phyloP scores from a whole-genome alignment of 2,113 vertebrate species.

The Paedocypris sp. region DNA sequence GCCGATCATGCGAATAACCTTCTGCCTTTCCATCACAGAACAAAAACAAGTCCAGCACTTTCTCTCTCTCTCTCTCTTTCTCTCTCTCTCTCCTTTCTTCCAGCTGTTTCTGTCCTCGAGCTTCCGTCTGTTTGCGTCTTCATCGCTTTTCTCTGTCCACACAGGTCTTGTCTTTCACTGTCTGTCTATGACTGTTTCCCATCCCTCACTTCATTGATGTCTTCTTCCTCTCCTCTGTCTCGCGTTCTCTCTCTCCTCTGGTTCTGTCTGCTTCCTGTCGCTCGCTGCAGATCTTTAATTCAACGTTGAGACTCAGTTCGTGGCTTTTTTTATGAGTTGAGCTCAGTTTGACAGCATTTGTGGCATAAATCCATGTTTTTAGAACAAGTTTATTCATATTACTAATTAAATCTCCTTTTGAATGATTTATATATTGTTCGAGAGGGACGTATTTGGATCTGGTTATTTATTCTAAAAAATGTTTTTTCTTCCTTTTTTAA shows the following conservation, averaged over 20 bases:
- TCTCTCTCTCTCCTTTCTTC: conserved; percentile 6
- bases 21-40: conserved; percentile 57
- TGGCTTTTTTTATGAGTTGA: neutral
- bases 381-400: too few relatives aligned
- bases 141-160: neutral
- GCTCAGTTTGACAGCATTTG: neutral
- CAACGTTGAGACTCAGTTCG: neutral
- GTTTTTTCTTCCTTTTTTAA: too few relatives aligned
- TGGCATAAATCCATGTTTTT: neutral
- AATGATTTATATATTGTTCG: too few relatives aligned
- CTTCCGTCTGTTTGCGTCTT: neutral
- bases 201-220: neutral
- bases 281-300: neutral
- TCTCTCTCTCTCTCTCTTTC: neutral
- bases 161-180: conserved; percentile 10
- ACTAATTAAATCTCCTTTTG: too few relatives aligned
- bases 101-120: conserved; percentile 1
- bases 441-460: too few relatives aligned
- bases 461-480: too few relatives aligned
- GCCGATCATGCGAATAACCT: conserved; percentile 57
- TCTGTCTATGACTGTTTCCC: conserved; percentile 28
- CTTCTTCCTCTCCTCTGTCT: conserved; percentile 3
- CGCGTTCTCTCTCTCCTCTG: neutral
- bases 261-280: neutral
- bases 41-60: too few relatives aligned